Conservation (phyloP, 1,140 invertebrate genomes). For the Oryzaephilus surinamensis region DNA sequence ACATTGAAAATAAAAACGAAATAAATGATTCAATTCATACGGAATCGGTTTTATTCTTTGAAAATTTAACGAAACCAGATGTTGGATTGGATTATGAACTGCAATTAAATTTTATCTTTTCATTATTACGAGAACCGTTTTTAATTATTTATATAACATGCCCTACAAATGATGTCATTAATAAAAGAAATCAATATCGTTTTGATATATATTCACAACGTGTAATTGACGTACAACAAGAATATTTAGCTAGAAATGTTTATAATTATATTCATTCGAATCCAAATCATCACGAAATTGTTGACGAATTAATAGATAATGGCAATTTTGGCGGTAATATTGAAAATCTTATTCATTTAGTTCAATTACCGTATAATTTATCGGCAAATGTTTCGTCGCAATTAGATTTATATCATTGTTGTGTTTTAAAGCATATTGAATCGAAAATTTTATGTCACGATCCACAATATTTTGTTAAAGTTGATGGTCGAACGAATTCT, state of each 20-base stretch:
- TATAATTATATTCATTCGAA: not conserved
- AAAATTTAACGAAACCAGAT: constrained; percentile 19
- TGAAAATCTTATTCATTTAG: constrained; percentile 16
- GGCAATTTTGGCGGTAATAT: constrained; percentile 9
- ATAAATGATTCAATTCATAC: constrained; percentile 15
- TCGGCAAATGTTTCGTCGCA: constrained; percentile 33
- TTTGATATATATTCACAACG: constrained; percentile 35
- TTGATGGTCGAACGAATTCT: constrained; percentile 41
- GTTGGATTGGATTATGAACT: constrained; percentile 23
- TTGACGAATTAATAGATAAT: constrained; percentile 14
- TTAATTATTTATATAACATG: constrained; percentile 44
- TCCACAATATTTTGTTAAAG: constrained; percentile 41
- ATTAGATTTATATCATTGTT: constrained; percentile 37
- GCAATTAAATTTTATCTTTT: constrained; percentile 30
- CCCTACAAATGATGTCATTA: constrained; percentile 40
- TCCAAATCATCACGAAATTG: constrained; percentile 4
- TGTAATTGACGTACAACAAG: constrained; percentile 19
- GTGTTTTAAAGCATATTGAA: constrained; percentile 37
- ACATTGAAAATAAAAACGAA: no score
- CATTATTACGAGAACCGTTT: constrained; percentile 33
- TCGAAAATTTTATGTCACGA: constrained; percentile 39
- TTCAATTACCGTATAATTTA: constrained; percentile 38
- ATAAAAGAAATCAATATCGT: constrained; percentile 36
- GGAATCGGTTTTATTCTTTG: constrained; percentile 20
- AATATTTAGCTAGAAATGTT: constrained; percentile 1